Evolutionary conservation across 2,113 vertebrate species (phyloP).

Genomic region (Otolemur garnettii): DNA sequence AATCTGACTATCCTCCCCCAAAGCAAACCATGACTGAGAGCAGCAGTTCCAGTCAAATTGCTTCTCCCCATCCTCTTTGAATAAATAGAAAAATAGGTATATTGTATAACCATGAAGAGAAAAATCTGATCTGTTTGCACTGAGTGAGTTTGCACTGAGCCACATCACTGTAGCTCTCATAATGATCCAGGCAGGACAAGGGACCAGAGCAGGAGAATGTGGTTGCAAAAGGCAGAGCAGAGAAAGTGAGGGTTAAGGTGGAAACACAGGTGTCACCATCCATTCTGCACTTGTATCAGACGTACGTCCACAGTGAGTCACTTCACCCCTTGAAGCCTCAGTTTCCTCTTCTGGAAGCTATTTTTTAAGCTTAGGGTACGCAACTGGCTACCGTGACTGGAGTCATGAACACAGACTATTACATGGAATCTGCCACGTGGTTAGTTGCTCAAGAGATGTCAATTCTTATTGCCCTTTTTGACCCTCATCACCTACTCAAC

Average conservation of each 20-base stretch:
- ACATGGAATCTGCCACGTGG: neutral
- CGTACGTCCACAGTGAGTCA: neutral
- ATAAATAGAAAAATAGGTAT: neutral
- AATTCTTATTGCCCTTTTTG: neutral
- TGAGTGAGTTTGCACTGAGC: neutral
- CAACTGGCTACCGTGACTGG: neutral
- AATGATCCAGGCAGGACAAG: neutral
- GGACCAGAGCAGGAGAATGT: neutral
- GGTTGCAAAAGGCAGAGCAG: neutral
- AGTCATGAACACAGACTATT: neutral
- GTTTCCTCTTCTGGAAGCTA: neutral
- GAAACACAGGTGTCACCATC: too few relatives aligned
- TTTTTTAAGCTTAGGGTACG: neutral
- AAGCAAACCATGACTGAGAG: neutral
- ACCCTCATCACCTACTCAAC: slow-evolving; percentile 19
- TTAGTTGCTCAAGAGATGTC: neutral
- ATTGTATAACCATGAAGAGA: neutral
- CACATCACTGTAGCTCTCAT: neutral
- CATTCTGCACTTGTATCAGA: neutral
- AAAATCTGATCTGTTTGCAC: neutral
- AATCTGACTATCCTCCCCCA: neutral
- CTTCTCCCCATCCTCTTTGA: neutral
- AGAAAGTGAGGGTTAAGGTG: neutral
- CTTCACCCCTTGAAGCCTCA: neutral
- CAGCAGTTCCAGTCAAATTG: neutral